Evolutionary conservation across 2,113 vertebrate species (phyloP).

Genomic region (Calyptommatus sinebrachiatus): DNA sequence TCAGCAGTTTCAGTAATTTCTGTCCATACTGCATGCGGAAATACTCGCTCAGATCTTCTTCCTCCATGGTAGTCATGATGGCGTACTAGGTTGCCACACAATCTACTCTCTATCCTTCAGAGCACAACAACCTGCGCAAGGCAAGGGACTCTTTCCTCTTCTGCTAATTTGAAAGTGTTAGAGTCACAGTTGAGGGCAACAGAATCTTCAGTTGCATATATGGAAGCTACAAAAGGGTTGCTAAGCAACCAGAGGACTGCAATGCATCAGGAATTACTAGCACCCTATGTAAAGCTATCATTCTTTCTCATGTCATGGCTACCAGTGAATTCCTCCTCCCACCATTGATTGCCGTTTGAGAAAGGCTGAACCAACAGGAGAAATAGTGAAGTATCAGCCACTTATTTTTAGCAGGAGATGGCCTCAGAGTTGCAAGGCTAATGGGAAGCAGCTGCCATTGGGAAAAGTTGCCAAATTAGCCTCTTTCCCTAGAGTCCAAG

Average conservation of each 20-base stretch:
- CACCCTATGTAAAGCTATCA: not conserved
- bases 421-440: not conserved
- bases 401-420: not conserved
- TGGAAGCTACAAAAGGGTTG: conserved; percentile 17
- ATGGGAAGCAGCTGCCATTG: not conserved
- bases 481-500: not conserved
- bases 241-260: conserved; percentile 4
- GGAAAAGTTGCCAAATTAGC: not conserved
- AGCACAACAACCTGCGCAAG: not conserved
- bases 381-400: not conserved
- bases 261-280: not conserved
- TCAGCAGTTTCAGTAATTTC: conserved; percentile 53
- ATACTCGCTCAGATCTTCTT: conserved; percentile 53
- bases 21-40: conserved; percentile 57
- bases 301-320: not conserved
- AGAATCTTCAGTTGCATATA: not conserved
- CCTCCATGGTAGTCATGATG: conserved; percentile 45
- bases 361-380: not conserved
- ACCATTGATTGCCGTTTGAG: not conserved
- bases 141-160: not conserved
- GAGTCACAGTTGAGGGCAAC: not conserved
- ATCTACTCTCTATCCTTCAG: not conserved
- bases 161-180: not conserved
- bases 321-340: not conserved
- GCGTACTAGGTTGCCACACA: not conserved